Percentiles rank a stretch among this genome's conserved stretches.
These are phyloP conservation scores for Neocrepidodera transversa DNA, from an alignment of 2,888 invertebrate species.

Conservation along the genomic window DNA sequence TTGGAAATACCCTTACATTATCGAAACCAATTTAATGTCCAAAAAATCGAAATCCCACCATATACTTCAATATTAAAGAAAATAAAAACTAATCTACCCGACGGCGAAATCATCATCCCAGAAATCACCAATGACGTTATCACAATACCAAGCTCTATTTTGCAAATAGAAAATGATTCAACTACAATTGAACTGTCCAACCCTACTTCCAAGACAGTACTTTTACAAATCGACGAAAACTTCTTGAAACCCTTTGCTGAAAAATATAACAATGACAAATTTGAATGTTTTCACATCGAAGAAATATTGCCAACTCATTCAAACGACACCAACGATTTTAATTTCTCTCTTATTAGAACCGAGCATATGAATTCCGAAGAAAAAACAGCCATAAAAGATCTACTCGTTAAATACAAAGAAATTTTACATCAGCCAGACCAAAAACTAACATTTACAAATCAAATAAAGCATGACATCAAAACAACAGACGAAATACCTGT, in stretches of 20 bases:
- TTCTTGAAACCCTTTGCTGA: neutral
- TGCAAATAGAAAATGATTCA: neutral
- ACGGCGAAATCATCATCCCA: neutral
- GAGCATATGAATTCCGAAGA: neutral
- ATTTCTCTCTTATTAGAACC: neutral
- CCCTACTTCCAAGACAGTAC: neutral
- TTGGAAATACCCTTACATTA: neutral
- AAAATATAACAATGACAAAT: neutral
- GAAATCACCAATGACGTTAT: neutral
- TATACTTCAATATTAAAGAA: neutral
- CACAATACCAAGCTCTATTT: neutral
- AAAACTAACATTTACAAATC: slow-evolving; percentile 6
- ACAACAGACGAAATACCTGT: slow-evolving; percentile 6
- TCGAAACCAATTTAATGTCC: neutral
- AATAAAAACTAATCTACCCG: neutral
- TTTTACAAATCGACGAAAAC: neutral
- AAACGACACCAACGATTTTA: neutral
- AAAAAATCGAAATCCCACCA: neutral
- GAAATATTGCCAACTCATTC: neutral
- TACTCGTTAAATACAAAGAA: neutral
- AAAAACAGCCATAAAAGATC: neutral
- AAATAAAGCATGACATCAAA: neutral
- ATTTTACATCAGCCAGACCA: slow-evolving; percentile 19
- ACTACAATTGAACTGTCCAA: neutral
- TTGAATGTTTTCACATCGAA: neutral